Evolutionary conservation across 2,888 invertebrate genomes (phyloP), one percentile per base, ranked within the genome.

Genomic region (Drosophila melanosoma): DNA sequence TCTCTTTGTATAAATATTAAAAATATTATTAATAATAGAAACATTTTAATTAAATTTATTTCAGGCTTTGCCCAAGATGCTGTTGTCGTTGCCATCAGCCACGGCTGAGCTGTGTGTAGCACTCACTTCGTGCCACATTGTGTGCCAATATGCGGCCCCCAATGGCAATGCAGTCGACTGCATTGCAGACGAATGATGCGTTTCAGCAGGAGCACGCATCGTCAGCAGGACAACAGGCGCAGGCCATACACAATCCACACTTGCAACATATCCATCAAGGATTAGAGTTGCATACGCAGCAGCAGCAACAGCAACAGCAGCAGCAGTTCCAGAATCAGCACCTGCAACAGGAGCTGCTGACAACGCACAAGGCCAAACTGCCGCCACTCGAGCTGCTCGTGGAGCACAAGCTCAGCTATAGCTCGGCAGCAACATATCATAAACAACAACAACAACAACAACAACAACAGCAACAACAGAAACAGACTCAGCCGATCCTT

Each of bases 381-480:
- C 90, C 91, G 61, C 89, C 89, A 17, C 69, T 86, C 63, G 91
- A 91, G 66, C 69, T 91, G 54, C 74, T 91, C 20, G 91, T 92
- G 12, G 91, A 91, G 75, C 90, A 90, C 64, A 85, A 91, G 75
- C 81, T 91, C 8, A 91, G 90, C 74, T 92, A 91, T 59, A 89
- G 83, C 66, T 81, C 83, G 64, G 80, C 81, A 61, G 81, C 72
- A 20, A 71, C 81, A 68, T 78, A 88, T 60, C 79, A 83, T 17
- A 69, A 59, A n/a, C 64, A 71, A 15, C 66, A 58, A 5, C 61
- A 71, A 5, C 61, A 71, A 29, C 68, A 67, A 12, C 69, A 69
- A n/a, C 64, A 71, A 15, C 66, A 58, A 5, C 61, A 71, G 12
- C 70, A 59, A 29, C 68, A 67, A 12, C 69, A 69, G 6, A 66